Evolutionary conservation across 2,113 vertebrate genomes (phyloP), one percentile per base, ranked within the genome.

Genomic region (Oreotrochilus melanogaster): DNA sequence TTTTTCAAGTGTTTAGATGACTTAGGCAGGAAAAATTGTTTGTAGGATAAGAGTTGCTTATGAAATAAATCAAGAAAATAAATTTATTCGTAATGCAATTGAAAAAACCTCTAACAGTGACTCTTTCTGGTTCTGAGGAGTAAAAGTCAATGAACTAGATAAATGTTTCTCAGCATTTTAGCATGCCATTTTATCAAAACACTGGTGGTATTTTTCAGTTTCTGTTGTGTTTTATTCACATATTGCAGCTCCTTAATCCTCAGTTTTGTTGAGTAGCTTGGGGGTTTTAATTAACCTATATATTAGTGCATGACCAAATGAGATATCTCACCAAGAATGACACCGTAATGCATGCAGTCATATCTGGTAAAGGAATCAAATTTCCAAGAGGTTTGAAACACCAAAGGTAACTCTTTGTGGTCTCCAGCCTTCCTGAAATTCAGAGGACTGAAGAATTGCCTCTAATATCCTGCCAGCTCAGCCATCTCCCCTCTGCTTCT

Each of bases 41-140:
- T 78, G 31, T 78, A 42, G 61, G n/a, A n/a, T 92, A 39, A 64
- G 35, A 79, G 27, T 64, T 86, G 17, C 37, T 56, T 79, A 43
- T 53, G 33, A 74, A 91, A 53, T 83, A 80, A 90, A 89, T 87
- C 30, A 93, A 85, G 22, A 79, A 90, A 79, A 76, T 72, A 67
- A 50, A 86, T 67, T 30, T 72, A 50, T 76, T 86, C 76, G 4
- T 93, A 75, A 89, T 35, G 18, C 14, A 51, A 67, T 91, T 78
- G 4, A 87, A 89, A 69, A 72, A 48, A 6, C 7, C 28, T 13
- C 23, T 62, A 60, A 67, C 18, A n/a, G 31, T 60, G 27, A 56
- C 16, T 67, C 2, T 86, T 92, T 84, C 48, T 78, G 48, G 9
- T 87, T 31, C 17, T 51, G 28, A 87, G 25, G 10, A 73, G 2